A percentile compares a stretch with the other conserved stretches of the same genome.
phyloP scores from a whole-genome alignment of 2,797 vertebrate species.

The Avahi laniger region DNA sequence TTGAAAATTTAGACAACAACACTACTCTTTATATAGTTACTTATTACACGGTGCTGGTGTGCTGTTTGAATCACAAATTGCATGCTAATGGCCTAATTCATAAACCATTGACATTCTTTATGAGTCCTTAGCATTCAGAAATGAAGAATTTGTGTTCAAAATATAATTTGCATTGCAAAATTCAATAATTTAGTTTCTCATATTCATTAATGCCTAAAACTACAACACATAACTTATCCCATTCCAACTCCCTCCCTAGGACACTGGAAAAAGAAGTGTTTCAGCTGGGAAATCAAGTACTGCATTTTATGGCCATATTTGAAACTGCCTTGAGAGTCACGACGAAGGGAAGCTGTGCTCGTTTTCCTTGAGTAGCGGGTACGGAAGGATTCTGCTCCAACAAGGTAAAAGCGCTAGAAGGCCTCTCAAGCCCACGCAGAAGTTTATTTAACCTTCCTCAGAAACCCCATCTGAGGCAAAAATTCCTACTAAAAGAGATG shows the following conservation, averaged over 20 bases:
- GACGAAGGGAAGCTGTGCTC: conserved; percentile 47
- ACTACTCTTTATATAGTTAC: conserved; percentile 80
- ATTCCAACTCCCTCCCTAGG: conserved; percentile 81
- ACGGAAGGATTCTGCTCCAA: not conserved
- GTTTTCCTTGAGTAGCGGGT: not conserved
- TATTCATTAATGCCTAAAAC: conserved; percentile 88
- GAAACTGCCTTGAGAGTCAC: conserved; percentile 71
- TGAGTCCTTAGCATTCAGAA: conserved; percentile 87
- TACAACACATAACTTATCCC: conserved; percentile 87
- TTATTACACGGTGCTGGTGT: conserved; percentile 79
- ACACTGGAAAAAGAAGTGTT: conserved; percentile 79
- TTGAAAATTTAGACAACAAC: conserved; percentile 74
- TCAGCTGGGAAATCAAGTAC: conserved; percentile 75
- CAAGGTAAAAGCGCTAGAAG: not conserved
- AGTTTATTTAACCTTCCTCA: not conserved
- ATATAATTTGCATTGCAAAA: conserved; percentile 90
- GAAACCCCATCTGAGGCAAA: not conserved
- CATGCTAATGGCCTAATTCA: conserved; percentile 89
- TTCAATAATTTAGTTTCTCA: conserved; percentile 87
- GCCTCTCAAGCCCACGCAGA: not conserved
- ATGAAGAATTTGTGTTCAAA: conserved; percentile 88
- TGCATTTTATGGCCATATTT: conserved; percentile 67
- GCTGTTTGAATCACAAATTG: conserved; percentile 86
- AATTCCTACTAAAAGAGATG: not conserved
- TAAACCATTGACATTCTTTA: conserved; percentile 89